Base-by-base conservation (phyloP, 2,113 vertebrate genomes). In the Vanacampus margaritifer region DNA sequence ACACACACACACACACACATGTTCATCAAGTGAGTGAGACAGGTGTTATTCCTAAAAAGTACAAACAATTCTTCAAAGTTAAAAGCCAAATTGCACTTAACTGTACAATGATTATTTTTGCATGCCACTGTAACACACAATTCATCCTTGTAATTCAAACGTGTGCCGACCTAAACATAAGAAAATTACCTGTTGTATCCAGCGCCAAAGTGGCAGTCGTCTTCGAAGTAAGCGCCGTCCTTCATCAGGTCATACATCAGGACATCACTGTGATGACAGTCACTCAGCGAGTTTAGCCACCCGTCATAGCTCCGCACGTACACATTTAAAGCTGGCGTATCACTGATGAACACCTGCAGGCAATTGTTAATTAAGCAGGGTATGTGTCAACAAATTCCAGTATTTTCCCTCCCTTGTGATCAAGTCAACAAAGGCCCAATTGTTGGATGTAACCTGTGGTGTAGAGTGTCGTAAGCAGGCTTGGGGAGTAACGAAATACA, bases 141-240 rank as follows among this genome's bases (percentile, higher is more conserved):
- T 21, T 23, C 1, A 56, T 41, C n/a, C 14, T 0, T 1, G 1
- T 39, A 7, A 45, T 45, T 45, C 16, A 45, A 45, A 45, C 13
- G 1, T 16, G 14, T 45, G 5, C 21, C 21, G n/a, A 48, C 46
- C 46, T 8, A 51, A 0, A 41, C 21, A 28, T 10, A 1, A 24
- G 10, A 62, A 53, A 64, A 48, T 36, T 66, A 93, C 92, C 92
- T 92, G 87, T 93, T 82, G 36, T 92, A 93, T 56, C 79, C 87
- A 16, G 63, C 88, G 12, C 69, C 72, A 12, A 71, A 91, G 74
- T 79, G 78, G 70, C 13, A 84, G 11, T 11, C 71, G 12, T 64
- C 64, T 1, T 69, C 8, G 51, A 87, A 92, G 12, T 71, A 10
- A 6, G 89, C 88, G 13, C 48, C 6, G 10, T 7, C 63, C 1